Evolutionary conservation across 2,888 invertebrate genomes (phyloP), one percentile per base, ranked within the genome.

Genomic region (Campoletis raptor): DNA sequence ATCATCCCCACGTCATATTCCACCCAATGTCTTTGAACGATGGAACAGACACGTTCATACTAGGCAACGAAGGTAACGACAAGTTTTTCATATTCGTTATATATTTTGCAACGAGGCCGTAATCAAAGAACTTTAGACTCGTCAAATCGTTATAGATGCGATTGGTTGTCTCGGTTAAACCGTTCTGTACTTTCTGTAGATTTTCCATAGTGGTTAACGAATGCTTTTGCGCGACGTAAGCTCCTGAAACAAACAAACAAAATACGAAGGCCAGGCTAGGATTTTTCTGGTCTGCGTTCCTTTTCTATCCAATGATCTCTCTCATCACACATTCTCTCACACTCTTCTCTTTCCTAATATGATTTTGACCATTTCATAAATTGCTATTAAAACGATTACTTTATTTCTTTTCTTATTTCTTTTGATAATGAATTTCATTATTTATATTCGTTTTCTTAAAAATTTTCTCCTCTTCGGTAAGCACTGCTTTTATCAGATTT

Each of bases 221-320:
- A 91, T 94, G 90, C 88, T 91, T 93, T 92, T 93, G 92, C 90
- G 91, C 91, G 92, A 92, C 80, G 93, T 93, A 93, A 92, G 92
- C 90, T 90, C 94, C 94, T 94, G 94, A 93, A 94, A 94, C 94
- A 94, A 93, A 94, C 92, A 93, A 93, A 94, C 92, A 93, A 89
- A 92, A 91, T 85, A 93, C 88, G 89, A 90, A 89, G 87, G 89
- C 92, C 92, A 90, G 90, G 89, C 88, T 92, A 90, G 90, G 88
- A 76, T 88, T 90, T 90, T 86, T 87, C 88, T 76, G 88, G 85
- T 79, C 88, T 76, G 77, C 76, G 30, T 69, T 54, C 36, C 21
- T 52, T 72, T 57, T 66, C 79, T 30, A 48, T 69, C 48, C 67
- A 64, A 77, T 45, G 57, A 83, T 37, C 21, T 61, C 37, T 83